phyloP scores from a whole-genome alignment of 2,113 vertebrate genomes.

The Phylloscopus trochiloides region DNA sequence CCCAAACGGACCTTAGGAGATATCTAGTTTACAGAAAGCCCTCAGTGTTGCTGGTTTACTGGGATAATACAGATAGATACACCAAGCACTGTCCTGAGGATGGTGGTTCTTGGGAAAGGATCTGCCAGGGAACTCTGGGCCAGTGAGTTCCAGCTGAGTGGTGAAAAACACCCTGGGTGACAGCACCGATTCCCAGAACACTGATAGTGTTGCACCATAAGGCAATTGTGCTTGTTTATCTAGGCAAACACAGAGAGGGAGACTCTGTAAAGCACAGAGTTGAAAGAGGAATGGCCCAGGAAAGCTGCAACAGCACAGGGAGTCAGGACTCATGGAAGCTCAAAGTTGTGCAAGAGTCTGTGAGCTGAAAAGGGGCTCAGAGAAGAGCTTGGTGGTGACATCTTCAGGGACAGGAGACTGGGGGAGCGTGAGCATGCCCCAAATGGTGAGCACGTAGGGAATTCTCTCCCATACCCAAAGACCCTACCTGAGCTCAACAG shows the following conservation, averaged over 20 bases:
- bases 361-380: background rate
- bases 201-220: background rate
- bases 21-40: background rate
- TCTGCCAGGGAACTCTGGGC: background rate
- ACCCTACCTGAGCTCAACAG: background rate
- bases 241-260: background rate
- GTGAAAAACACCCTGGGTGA: background rate
- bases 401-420: background rate
- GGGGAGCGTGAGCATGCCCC: fast-evolving
- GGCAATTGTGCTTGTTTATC: background rate
- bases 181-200: background rate
- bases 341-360: background rate
- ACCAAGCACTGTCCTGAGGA: background rate
- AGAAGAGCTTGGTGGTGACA: background rate
- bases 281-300: background rate
- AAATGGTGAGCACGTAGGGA: background rate
- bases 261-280: background rate
- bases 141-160: fast-evolving
- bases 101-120: background rate
- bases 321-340: background rate
- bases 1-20: background rate
- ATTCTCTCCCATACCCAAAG: background rate
- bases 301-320: background rate
- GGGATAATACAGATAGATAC: background rate
- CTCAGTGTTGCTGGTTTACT: background rate